phyloP scores from a whole-genome alignment of 2,888 invertebrate genomes.

The Lamellibrachia satsuma region DNA sequence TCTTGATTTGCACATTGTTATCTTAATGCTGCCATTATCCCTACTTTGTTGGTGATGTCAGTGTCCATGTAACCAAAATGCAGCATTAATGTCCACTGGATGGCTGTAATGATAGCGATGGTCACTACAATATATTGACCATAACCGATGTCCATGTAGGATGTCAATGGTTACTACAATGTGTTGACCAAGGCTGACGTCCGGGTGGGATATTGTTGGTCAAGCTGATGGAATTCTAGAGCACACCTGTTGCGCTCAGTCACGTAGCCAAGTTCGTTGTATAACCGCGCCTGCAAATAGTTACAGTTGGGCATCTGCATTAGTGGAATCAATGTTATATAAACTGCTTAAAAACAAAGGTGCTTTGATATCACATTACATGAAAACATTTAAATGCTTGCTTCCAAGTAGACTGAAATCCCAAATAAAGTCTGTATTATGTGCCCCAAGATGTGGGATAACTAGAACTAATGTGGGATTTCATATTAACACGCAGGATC shows the following conservation, averaged over 20 bases:
- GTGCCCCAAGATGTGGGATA: neutral
- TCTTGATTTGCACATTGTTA: neutral
- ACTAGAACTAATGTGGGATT: no score
- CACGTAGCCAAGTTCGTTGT: constrained; percentile 77
- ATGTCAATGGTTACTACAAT: constrained; percentile 24
- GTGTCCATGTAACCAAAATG: neutral
- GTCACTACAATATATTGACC: constrained; percentile 27
- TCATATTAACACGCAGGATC: no score
- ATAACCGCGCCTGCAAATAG: constrained; percentile 74
- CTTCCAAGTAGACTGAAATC: neutral
- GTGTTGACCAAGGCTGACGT: constrained; percentile 23
- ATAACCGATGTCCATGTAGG: neutral
- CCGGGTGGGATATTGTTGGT: constrained; percentile 81
- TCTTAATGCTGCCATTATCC: neutral
- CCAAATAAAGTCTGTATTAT: neutral
- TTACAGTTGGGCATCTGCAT: neutral
- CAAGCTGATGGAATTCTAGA: constrained; percentile 80
- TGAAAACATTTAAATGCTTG: neutral
- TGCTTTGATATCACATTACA: no score
- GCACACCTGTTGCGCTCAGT: constrained; percentile 83
- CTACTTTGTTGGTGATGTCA: neutral
- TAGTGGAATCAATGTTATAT: neutral
- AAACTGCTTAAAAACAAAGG: no score
- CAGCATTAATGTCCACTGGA: neutral
- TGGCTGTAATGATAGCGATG: neutral